phyloP scores from a whole-genome alignment of 53 echinoderm and acorn worm genomes.

The Echinometra lucunter region DNA sequence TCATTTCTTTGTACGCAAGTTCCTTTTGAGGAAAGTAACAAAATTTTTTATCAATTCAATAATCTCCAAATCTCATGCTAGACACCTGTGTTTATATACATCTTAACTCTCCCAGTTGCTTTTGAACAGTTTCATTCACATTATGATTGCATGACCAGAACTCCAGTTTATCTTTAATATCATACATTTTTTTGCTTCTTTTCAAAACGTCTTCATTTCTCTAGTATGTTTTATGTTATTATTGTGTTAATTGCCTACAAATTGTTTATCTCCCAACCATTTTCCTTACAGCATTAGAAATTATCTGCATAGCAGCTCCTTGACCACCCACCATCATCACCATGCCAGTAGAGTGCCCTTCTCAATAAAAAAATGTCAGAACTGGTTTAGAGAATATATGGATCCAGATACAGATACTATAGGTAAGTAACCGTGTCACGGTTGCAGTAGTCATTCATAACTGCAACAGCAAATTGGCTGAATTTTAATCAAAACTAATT shows the following conservation, averaged over 20 bases:
- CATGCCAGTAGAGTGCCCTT: constrained; percentile 70
- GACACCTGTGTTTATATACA: too few species aligned
- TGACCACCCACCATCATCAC: not conserved
- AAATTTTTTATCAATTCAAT: too few species aligned
- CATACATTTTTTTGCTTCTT: not conserved
- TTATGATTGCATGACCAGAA: too few species aligned
- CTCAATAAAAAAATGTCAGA: constrained; percentile 86
- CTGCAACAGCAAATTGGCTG: too few species aligned
- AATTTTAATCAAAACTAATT: not conserved
- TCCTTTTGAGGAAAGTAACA: too few species aligned
- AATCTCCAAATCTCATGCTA: too few species aligned
- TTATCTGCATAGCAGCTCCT: constrained; percentile 44
- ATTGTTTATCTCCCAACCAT: not conserved
- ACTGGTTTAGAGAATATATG: constrained; percentile 92
- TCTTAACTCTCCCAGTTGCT: not conserved
- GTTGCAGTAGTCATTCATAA: too few species aligned
- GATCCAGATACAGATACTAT: constrained; percentile 61
- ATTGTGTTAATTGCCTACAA: not conserved
- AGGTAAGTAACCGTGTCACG: constrained; percentile 1
- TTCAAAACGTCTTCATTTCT: too few species aligned
- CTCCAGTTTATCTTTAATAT: too few species aligned
- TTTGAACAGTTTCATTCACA: too few species aligned
- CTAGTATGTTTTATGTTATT: too few species aligned
- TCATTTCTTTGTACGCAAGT: too few species aligned
- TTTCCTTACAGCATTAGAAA: constrained; percentile 47